Conservation (phyloP, 2,113 vertebrate species). For the Pithys albifrons region DNA sequence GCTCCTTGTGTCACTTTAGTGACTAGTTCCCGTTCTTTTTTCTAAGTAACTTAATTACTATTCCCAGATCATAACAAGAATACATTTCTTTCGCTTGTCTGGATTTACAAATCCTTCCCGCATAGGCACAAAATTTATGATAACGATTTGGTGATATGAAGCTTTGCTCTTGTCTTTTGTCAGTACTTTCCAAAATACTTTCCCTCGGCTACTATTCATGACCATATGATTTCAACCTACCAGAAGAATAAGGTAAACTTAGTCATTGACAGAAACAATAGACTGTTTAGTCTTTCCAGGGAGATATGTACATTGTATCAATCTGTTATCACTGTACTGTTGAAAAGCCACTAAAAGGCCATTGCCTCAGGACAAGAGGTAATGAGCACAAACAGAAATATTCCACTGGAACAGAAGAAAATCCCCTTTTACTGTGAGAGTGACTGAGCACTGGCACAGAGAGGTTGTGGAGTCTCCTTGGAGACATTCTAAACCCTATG, state of each 20-base stretch:
- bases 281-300: not conserved
- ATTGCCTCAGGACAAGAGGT: not conserved
- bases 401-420: not conserved
- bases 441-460: not conserved
- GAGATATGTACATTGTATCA: not conserved
- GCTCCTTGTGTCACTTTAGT: not conserved
- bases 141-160: not conserved
- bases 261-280: not conserved
- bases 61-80: not conserved
- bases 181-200: not conserved
- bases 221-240: not conserved
- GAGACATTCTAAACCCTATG: not conserved
- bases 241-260: not conserved
- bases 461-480: not conserved
- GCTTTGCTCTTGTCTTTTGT: not conserved
- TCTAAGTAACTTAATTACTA: conserved; percentile 23
- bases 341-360: not conserved
- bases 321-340: not conserved
- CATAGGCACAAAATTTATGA: not conserved
- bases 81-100: conserved; percentile 2
- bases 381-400: not conserved
- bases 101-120: not conserved
- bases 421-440: not conserved
- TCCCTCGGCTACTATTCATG: not conserved
- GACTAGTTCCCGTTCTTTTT: not conserved